Conservation (phyloP, 2,888 invertebrate genomes). For the Euphydryas editha region DNA sequence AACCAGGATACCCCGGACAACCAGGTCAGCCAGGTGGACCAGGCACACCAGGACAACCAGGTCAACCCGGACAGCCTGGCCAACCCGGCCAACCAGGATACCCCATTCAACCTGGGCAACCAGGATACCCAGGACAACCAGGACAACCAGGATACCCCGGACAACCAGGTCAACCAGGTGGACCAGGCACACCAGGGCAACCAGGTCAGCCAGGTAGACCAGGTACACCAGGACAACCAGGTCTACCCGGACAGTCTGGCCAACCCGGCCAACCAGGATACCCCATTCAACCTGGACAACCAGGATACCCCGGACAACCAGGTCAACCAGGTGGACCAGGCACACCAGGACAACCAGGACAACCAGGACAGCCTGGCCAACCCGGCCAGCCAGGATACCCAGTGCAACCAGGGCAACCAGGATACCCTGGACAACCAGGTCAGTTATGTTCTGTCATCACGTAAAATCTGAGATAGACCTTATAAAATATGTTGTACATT, state of each 20-base stretch:
- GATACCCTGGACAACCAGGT: slow-evolving; percentile 47
- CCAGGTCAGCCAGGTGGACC: no score
- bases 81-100: slow-evolving; percentile 47
- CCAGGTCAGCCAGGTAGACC: slow-evolving; percentile 57
- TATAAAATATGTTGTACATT: no score
- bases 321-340: slow-evolving; percentile 28
- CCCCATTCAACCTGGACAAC: neutral
- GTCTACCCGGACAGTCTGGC: slow-evolving; percentile 15
- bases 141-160: no score
- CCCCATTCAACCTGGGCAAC: no score
- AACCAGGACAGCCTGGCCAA: neutral
- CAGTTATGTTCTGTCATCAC: no score
- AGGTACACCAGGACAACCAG: slow-evolving; percentile 47
- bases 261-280: neutral
- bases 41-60: no score
- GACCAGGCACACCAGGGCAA: slow-evolving; percentile 40
- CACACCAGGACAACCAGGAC: slow-evolving; percentile 4
- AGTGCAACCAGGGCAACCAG: slow-evolving; percentile 39
- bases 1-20: no score
- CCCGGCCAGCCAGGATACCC: slow-evolving; percentile 32
- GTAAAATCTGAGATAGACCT: no score
- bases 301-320: slow-evolving; percentile 10
- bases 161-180: no score
- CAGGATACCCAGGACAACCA: slow-evolving; percentile 47
- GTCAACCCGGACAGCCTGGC: slow-evolving; percentile 42